Base-by-base conservation (phyloP, 2,113 vertebrate species). In the Sylvia atricapilla region DNA sequence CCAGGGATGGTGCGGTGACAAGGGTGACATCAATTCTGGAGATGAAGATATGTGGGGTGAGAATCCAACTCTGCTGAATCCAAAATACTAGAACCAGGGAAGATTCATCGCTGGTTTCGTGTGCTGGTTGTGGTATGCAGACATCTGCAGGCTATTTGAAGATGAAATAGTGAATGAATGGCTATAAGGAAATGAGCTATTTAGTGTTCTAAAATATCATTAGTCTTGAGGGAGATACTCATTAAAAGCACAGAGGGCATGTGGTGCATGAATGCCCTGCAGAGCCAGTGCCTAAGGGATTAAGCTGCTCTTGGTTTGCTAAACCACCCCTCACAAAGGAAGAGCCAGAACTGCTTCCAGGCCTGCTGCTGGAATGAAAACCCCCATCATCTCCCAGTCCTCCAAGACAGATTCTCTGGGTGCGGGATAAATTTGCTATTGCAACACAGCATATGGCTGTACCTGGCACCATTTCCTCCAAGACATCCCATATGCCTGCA, bases 401-500 rank as follows among this genome's bases (percentile, higher is more conserved):
- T 82, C 70, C 62, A 82, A 64, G 31, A 15, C 0, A 0, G 50
- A 25, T 82, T 87, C 62, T 85, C 3, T 0, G 68, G 49, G 20
- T 7, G 16, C 0, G 0, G 75, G 79, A 73, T 84, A 7, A 41
- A 64, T 93, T 87, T 76, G 75, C 70, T 85, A 11, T 37, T 91
- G 75, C 62, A 80, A 17, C 52, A 35, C 62, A 69, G 10, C 93
- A 93, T 87, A 92, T 81, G 91, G 66, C 56, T 68, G 47, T 79
- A 82, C 49, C 58, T 95, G 87, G 94, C 93, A 94, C 70, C 46
- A 19, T 62, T 85, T 94, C 70, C 62, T 91, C 84, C 68, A 89
- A 95, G 90, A 62, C 82, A 35, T 53, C 75, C 90, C 90, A 87
- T 95, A 79, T 95, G 90, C 41, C 87, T 84, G 35, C 63, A 83